These are phyloP conservation scores for Dendroctonus ponderosae DNA, from an alignment of 1,140 invertebrate genomes.

Conservation along the genomic window DNA sequence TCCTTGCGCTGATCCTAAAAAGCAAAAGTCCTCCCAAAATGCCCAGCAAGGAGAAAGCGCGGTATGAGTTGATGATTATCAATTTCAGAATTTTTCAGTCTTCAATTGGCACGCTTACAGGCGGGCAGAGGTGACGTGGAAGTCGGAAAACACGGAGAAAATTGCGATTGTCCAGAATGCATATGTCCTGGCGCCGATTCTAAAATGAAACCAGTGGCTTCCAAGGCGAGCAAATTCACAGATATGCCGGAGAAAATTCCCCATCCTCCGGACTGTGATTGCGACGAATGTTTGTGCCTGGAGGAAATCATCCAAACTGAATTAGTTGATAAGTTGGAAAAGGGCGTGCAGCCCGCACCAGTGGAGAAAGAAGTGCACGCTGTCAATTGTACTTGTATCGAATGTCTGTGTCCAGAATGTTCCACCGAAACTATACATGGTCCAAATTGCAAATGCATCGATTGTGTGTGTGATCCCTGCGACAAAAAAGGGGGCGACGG, in stretches of 20 bases:
- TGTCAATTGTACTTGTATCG: slow-evolving; percentile 11
- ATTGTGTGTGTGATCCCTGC: slow-evolving; percentile 26
- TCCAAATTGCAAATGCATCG: slow-evolving; percentile 12
- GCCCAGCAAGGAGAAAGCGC: neutral
- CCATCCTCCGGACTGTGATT: slow-evolving; percentile 33
- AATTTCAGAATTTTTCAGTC: neutral
- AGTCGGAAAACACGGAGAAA: neutral
- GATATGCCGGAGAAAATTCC: slow-evolving; percentile 15
- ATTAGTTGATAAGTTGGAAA: slow-evolving; percentile 1
- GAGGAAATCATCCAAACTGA: slow-evolving; percentile 23
- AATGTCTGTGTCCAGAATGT: slow-evolving; percentile 21
- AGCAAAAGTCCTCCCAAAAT: neutral
- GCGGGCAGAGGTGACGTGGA: neutral
- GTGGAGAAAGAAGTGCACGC: slow-evolving; percentile 1
- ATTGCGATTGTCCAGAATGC: slow-evolving; percentile 20
- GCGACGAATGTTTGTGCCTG: slow-evolving; percentile 26
- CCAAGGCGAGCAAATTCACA: slow-evolving; percentile 3
- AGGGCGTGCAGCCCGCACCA: neutral
- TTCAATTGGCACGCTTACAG: too few species aligned
- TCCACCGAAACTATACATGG: slow-evolving; percentile 2
- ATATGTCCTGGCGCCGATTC: slow-evolving; percentile 7
- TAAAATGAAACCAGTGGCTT: neutral
- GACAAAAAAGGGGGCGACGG: neutral
- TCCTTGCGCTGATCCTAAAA: slow-evolving; percentile 34
- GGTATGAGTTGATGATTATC: neutral